Conservation (phyloP, 2,797 vertebrate genomes). For the Falco berigora region DNA sequence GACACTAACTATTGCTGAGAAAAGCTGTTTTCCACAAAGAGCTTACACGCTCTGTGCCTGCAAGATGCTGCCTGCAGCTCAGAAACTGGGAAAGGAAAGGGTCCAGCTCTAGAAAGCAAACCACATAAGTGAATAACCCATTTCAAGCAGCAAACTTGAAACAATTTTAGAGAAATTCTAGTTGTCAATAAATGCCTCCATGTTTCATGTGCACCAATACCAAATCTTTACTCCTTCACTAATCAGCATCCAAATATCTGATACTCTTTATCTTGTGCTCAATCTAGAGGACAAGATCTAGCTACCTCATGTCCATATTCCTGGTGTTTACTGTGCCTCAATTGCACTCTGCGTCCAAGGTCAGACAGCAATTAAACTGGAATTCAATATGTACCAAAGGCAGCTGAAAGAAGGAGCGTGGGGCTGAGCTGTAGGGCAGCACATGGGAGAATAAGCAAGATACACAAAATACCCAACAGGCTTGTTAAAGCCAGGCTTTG, state of each 20-base stretch:
- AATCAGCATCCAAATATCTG: not conserved
- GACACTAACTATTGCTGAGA: not conserved
- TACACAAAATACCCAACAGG: not conserved
- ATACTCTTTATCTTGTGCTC: not conserved
- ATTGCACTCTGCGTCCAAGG: not conserved
- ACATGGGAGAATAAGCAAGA: fast-evolving
- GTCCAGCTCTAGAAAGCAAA: not conserved
- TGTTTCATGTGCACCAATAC: not conserved
- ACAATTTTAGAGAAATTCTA: not conserved
- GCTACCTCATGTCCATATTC: not conserved
- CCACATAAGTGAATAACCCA: not conserved
- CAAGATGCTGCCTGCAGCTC: not conserved
- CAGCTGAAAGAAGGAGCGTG: not conserved
- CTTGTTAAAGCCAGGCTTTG: not conserved
- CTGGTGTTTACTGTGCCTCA: not conserved
- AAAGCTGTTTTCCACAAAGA: not conserved
- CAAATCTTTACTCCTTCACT: not conserved
- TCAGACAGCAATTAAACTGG: not conserved
- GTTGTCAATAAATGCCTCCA: not conserved
- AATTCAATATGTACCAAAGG: not conserved
- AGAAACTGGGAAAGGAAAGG: not conserved
- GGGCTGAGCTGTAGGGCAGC: not conserved
- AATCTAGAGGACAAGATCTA: not conserved
- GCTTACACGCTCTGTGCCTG: not conserved
- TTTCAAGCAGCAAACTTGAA: not conserved